These are phyloP conservation scores for Pyralis farinalis DNA, from an alignment of 2,888 invertebrate genomes.

Conservation along the genomic window DNA sequence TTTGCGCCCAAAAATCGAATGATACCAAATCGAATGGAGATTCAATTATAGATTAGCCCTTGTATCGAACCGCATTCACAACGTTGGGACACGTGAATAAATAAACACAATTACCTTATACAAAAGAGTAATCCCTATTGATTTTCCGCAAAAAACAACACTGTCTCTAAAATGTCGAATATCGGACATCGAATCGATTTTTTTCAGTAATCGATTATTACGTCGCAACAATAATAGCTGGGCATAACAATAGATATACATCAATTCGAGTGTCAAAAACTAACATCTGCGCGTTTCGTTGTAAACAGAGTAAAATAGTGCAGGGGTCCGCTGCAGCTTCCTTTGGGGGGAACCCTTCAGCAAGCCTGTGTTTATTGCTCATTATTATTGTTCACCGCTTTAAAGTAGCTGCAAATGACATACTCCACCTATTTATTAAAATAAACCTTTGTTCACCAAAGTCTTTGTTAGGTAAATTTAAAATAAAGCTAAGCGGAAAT, in stretches of 20 bases:
- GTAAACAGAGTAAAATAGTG: conserved; percentile 67
- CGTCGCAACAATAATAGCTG: conserved; percentile 59
- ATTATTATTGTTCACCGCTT: conserved; percentile 74
- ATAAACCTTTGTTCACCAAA: conserved; percentile 57
- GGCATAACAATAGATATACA: conserved; percentile 70
- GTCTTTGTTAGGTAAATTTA: conserved; percentile 62
- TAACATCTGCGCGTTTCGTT: conserved; percentile 77
- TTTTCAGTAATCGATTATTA: conserved; percentile 61
- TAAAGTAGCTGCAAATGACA: conserved; percentile 76
- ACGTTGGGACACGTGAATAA: conserved; percentile 75
- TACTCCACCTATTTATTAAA: conserved; percentile 74
- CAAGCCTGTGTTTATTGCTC: conserved; percentile 75
- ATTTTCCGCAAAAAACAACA: conserved; percentile 60
- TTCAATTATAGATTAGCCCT: conserved; percentile 79
- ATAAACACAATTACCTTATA: conserved; percentile 76
- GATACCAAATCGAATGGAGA: conserved; percentile 72
- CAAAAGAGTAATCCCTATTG: conserved; percentile 74
- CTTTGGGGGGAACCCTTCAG: conserved; percentile 58
- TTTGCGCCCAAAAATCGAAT: conserved; percentile 52
- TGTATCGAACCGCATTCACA: conserved; percentile 69
- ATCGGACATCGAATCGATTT: conserved; percentile 58
- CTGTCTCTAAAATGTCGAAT: conserved; percentile 35
- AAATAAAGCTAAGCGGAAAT: conserved; percentile 55
- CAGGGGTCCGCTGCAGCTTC: conserved; percentile 58
- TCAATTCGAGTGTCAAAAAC: conserved; percentile 80